Evolutionary conservation across 2,888 invertebrate species (phyloP), one percentile per base, ranked within the genome.

Genomic region (Platycnemis pennipes): DNA sequence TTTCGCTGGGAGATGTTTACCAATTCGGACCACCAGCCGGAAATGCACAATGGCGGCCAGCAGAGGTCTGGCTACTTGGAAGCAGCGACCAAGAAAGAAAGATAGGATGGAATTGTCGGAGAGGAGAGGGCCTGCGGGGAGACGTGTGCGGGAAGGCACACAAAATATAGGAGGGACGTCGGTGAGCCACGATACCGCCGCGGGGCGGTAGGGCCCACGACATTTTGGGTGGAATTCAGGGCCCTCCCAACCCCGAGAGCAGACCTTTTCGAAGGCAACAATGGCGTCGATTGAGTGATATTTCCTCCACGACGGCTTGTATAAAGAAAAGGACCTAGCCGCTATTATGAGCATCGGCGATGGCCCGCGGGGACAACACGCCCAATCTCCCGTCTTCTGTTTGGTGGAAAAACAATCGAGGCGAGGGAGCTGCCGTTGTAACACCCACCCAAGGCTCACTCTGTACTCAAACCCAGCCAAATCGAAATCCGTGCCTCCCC

Each of bases 331-430:
- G 77, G 37, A 77, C 77, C 77, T 77, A 31, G 31, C 37, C 77
- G 77, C 77, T 77, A 77, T 77, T 77, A 77, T 77, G 77, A 77
- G 77, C 77, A 77, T 77, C 77, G 77, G 77, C 77, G 11, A 77
- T 77, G 37, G 26, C 77, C 77, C 37, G 77, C 77, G 77, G 77
- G 77, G 77, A 77, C 77, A 77, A 77, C 77, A 77, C 77, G 87
- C 87, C 87, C 87, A 87, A 46, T 87, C 89, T 42, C 89, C 89
- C 89, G 53, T 89, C 89, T 56, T 89, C 89, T 91, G 91, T 91
- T 91, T 91, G 91, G n/a, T 44, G 63, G 91, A 63, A 63, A 91
- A 91, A 91, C 91, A 91, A 91, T 91, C 69, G 91, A 63, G 63
- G 89, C 53, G 88, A 37, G 1, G 53, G 37, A 42, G 26, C 89